Evolutionary conservation across 2,797 vertebrate genomes (phyloP), one percentile per base, ranked within the genome.

Genomic region (Takifugu ocellatus): DNA sequence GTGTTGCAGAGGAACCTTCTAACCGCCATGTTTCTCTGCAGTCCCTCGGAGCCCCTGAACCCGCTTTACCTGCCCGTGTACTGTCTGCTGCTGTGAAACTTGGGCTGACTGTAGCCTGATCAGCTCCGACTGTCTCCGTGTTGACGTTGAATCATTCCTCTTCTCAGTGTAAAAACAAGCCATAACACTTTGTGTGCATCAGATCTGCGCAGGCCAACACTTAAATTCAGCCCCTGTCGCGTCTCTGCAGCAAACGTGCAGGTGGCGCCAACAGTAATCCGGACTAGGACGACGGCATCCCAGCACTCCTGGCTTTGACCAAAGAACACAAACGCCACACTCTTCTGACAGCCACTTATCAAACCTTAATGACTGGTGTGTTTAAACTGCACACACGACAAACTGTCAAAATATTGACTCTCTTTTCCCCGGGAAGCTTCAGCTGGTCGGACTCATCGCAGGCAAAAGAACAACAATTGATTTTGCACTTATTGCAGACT

Each of bases 91-190:
- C 77, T 79, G 59, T 57, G n/a, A 51, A 61, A 54, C n/a, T 48
- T 39, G 25, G 56, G 54, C 47, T 14, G 16, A 49, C 39, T 11
- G 25, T 7, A 68, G 70, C 65, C 61, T 68, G 51, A 49, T 61
- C 69, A 57, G 79, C 33, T 39, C 43, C 54, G 16, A 26, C 45
- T 64, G 66, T 72, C 51, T 71, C 61, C 70, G 17, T 0, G 14
- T 66, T 72, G 64, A 62, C 64, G 58, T 59, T 56, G 42, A 66
- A 45, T 54, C 44, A 24, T 56, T 51, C 55, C 59, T 74, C 42
- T 31, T 1, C 54, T 14, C 52, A 31, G 36, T 3, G 36, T 45
- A 67, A 64, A 55, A 53, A 14, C 15, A 86, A 86, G 84, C 84
- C 84, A 87, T 86, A 80, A 60, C 9, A 3, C 6, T 31, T 42